A percentile compares a stretch with the other conserved stretches of the same genome.
phyloP scores from a whole-genome alignment of 35 echinoderm and acorn worm genomes.

The Hemicentrotus pulcherrimus region DNA sequence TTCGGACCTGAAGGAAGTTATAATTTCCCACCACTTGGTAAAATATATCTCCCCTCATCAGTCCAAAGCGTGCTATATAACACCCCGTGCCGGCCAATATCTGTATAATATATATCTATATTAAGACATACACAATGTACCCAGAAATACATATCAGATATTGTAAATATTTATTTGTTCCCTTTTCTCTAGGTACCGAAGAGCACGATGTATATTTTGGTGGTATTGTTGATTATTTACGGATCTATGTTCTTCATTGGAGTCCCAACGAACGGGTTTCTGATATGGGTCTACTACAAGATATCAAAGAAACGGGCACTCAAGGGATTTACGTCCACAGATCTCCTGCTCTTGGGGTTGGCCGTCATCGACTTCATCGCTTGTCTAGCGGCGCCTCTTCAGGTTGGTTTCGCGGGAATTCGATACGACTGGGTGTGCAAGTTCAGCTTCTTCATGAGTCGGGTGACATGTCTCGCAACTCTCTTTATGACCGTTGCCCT shows the following conservation, averaged over 20 bases:
- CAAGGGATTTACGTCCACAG: not conserved
- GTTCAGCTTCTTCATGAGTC: not conserved
- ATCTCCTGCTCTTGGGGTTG: not conserved
- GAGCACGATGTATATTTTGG: not conserved
- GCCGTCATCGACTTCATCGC: not conserved
- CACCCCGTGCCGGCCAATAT: too few relatives aligned
- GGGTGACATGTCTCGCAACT: not conserved
- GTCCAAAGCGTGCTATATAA: too few relatives aligned
- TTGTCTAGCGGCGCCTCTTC: not conserved
- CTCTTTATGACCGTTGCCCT: not conserved
- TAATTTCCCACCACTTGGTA: too few relatives aligned
- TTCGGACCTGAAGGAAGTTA: too few relatives aligned
- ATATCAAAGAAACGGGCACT: not conserved
- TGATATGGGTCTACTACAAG: conserved; percentile 3
- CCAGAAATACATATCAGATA: too few relatives aligned
- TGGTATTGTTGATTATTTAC: not conserved
- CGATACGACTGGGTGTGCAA: not conserved
- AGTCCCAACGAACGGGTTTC: not conserved
- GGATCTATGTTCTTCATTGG: not conserved
- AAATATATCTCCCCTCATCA: too few relatives aligned
- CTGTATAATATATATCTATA: too few relatives aligned
- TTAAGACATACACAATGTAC: too few relatives aligned
- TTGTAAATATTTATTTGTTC: too few relatives aligned
- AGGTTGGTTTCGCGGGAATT: not conserved
- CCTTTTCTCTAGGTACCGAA: too few relatives aligned